Evolutionary conservation across 2,113 vertebrate species (phyloP), one percentile per base, ranked within the genome.

Genomic region (Scomber scombrus): DNA sequence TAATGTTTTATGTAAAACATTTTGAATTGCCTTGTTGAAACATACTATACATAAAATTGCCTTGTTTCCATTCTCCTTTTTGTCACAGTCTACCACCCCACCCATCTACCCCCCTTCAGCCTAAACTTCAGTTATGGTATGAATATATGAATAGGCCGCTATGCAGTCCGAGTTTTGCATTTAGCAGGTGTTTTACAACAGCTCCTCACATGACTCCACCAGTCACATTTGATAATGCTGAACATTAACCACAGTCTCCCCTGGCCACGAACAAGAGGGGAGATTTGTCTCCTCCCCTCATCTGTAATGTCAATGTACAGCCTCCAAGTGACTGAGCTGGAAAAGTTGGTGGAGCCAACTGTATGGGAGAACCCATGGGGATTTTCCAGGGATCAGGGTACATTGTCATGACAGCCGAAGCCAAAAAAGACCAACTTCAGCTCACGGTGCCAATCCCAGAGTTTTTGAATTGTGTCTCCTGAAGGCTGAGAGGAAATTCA

Each of bases 221-320:
- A 87, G 80, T 91, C 86, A 90, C 75, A 84, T 84, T 87, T 71
- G 73, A 88, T 89, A 74, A 88, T 26, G 56, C 16, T 78, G 60
- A 87, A 87, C 87, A 85, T 87, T 88, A 78, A 71, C 76, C 19
- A 21, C n/a, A 1, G 66, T 76, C 73, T 75, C 87, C 71, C 19
- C 45, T 3, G 60, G 86, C 62, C 72, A 71, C 0, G 19, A 70
- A 78, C 70, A 73, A 56, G 71, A 78, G 51, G 54, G 60, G 18
- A 75, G 78, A 56, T 81, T 86, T 80, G 85, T 86, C 86, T 78
- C 70, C 65, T 77, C 52, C 77, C 62, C 66, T 86, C 64, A 84
- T 85, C 66, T 74, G 60, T 50, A 74, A 84, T 40, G 43, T 86
- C 85, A 84, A 54, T 60, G 68, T 52, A 82, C 82, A 75, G 65